These are phyloP conservation scores for Delichon dasypus DNA, from an alignment of 2,797 vertebrate species.

Conservation along the genomic window DNA sequence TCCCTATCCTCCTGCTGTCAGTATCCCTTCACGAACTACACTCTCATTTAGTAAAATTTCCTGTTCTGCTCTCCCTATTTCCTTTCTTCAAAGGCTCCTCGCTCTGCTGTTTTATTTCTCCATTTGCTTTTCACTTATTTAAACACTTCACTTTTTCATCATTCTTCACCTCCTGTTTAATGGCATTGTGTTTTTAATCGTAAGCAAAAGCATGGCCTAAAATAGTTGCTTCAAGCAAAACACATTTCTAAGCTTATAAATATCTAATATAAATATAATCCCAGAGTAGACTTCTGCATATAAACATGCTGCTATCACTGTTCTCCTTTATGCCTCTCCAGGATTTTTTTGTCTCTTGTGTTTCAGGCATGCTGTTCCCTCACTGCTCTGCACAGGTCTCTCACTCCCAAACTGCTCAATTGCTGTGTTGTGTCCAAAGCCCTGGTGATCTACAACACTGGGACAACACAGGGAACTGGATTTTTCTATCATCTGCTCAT, in stretches of 20 bases:
- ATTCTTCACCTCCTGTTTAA: background rate
- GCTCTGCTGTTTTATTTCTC: background rate
- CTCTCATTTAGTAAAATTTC: background rate
- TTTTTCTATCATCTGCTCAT: background rate
- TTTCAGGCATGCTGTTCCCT: background rate
- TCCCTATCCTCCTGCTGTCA: background rate
- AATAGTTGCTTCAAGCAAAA: conserved; percentile 5
- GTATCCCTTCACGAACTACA: background rate
- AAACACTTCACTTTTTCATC: background rate
- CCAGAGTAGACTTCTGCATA: background rate
- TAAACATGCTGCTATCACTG: background rate
- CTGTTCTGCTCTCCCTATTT: background rate
- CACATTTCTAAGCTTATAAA: background rate
- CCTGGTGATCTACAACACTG: background rate
- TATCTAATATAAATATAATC: background rate
- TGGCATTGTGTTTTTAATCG: background rate
- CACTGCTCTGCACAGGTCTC: background rate
- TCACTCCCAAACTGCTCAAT: background rate
- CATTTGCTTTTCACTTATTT: background rate
- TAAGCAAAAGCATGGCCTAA: background rate
- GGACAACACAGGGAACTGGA: background rate
- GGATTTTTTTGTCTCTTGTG: background rate
- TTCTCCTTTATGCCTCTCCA: background rate
- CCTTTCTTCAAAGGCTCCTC: background rate
- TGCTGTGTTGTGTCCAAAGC: background rate